Evolutionary conservation across 2,113 vertebrate species (phyloP).

Genomic region (Daboia siamensis): DNA sequence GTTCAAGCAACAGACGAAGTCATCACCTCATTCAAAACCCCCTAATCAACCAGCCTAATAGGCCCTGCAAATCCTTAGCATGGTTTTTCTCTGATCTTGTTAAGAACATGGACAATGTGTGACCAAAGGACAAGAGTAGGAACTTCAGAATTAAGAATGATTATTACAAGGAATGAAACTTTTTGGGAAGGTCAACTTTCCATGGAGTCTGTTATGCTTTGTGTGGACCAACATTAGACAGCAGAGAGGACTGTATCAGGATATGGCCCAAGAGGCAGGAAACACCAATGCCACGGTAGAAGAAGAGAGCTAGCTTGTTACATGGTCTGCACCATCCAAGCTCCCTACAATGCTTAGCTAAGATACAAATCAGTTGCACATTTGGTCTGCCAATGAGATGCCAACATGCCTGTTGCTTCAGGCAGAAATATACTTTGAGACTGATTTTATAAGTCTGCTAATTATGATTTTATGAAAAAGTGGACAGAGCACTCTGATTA

Average conservation of each 20-base stretch:
- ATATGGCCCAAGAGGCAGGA: neutral
- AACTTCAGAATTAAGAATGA: neutral
- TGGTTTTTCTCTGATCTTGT: neutral
- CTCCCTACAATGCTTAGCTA: neutral
- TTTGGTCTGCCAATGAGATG: neutral
- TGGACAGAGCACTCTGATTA: neutral
- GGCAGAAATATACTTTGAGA: neutral
- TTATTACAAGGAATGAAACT: neutral
- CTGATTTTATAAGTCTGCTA: conserved; percentile 9
- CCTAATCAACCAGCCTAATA: neutral
- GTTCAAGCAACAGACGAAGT: neutral
- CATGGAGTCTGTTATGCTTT: neutral
- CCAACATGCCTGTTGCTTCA: neutral
- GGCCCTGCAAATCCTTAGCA: neutral
- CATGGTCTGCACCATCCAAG: neutral
- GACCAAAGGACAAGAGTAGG: neutral
- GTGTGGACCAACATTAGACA: neutral
- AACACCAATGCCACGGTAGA: neutral
- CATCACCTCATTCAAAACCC: neutral
- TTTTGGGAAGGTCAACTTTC: neutral
- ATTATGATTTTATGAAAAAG: conserved; percentile 50
- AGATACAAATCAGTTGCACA: neutral
- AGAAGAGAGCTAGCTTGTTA: neutral
- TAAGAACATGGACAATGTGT: neutral
- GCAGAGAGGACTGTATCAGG: neutral